Evolutionary conservation across 2,113 vertebrate genomes (phyloP).

Genomic region (Echinops telfairi): DNA sequence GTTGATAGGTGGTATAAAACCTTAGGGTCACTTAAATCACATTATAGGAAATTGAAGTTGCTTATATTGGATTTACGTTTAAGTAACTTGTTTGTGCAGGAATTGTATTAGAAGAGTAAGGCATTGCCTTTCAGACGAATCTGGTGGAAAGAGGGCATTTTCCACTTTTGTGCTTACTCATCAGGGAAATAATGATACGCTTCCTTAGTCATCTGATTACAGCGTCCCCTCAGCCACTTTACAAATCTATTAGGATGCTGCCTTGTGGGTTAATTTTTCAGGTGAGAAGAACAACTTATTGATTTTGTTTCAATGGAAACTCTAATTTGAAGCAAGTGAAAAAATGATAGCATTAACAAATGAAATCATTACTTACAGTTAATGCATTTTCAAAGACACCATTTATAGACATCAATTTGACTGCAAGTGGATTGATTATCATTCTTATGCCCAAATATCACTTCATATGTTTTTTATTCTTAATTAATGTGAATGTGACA

Average conservation of each 20-base stretch:
- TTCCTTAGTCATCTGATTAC: constrained; percentile 56
- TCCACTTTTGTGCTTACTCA: not conserved
- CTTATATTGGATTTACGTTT: not conserved
- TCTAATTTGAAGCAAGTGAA: constrained; percentile 63
- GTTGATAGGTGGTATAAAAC: not conserved
- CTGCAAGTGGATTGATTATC: constrained; percentile 1
- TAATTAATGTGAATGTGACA: not conserved
- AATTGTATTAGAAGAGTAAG: not conserved
- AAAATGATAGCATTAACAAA: constrained; percentile 20
- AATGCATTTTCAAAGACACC: not conserved
- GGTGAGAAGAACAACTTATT: constrained; percentile 44
- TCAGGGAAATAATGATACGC: not conserved
- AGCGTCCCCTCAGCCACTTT: not conserved
- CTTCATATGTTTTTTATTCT: constrained; percentile 13
- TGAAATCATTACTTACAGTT: constrained; percentile 29
- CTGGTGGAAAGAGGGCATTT: not conserved
- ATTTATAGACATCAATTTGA: not conserved
- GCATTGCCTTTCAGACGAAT: not conserved
- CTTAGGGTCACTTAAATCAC: constrained; percentile 20
- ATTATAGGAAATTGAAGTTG: not conserved
- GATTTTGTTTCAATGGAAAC: constrained; percentile 66
- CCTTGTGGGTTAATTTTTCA: constrained; percentile 53
- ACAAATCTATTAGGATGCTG: constrained; percentile 63
- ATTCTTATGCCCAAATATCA: not conserved
- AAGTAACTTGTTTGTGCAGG: not conserved